Evolutionary conservation across 23 tunicate genomes (phyloP).

Genomic region (Oikopleura dioica): DNA sequence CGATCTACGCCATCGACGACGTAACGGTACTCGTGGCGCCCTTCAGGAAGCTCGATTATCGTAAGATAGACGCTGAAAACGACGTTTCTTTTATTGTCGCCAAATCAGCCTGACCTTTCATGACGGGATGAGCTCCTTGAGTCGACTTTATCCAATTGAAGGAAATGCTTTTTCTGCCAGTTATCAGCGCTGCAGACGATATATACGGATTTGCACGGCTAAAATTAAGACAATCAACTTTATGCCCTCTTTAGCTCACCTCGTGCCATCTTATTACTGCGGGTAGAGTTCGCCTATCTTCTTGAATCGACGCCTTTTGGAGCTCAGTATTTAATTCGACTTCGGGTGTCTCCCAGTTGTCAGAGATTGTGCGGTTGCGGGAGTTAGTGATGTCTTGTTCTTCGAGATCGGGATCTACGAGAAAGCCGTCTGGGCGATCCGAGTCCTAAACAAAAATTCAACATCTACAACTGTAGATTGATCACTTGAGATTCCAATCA

Average conservation of each 20-base stretch:
- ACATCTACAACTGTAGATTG: no score
- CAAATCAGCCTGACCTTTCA: not conserved
- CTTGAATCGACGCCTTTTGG: not conserved
- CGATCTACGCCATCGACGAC: slow-evolving; percentile 46
- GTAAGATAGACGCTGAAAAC: slow-evolving; percentile 32
- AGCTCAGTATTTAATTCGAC: no score
- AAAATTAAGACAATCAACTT: no score
- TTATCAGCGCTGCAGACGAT: not conserved
- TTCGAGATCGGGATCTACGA: not conserved
- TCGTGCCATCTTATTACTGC: not conserved
- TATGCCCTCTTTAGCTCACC: no score
- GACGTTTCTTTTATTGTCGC: not conserved
- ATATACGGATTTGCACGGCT: not conserved
- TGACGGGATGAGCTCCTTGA: not conserved
- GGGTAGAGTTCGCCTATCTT: not conserved
- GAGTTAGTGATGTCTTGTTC: not conserved
- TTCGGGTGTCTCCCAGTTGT: no score
- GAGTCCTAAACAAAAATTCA: no score
- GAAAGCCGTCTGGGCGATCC: not conserved
- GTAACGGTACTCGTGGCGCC: slow-evolving; percentile 68
- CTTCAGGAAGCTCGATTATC: slow-evolving; percentile 66
- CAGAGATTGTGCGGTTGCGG: no score
- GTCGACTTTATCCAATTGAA: not conserved
- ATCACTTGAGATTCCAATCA: no score
- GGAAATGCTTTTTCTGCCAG: not conserved